Evolutionary conservation across 2,797 vertebrate genomes (phyloP).

Genomic region (Epinephelus malabaricus): DNA sequence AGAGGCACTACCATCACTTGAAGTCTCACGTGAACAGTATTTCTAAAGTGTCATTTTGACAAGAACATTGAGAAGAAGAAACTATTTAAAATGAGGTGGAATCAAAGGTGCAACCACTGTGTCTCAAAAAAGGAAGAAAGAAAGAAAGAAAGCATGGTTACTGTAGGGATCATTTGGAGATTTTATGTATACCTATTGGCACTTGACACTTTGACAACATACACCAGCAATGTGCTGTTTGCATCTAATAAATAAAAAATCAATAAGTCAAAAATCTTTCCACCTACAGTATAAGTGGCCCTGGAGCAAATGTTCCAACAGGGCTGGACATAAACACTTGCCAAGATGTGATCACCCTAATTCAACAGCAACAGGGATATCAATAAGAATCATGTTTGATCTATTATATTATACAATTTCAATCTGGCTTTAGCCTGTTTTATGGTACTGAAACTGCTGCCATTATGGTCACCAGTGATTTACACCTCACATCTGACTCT

Average conservation of each 20-base stretch:
- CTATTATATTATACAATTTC: no score
- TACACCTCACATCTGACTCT: background rate
- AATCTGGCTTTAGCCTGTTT: background rate
- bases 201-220: background rate
- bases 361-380: background rate
- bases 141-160: background rate
- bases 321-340: background rate
- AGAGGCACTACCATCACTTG: no score
- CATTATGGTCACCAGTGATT: background rate
- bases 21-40: background rate
- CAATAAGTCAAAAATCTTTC: background rate
- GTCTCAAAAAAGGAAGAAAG: background rate
- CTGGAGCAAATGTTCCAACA: background rate
- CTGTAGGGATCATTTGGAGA: background rate
- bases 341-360: background rate
- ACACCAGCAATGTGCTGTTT: background rate
- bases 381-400: no score
- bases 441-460: background rate
- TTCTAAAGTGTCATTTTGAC: background rate
- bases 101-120: background rate
- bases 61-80: background rate
- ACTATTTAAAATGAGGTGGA: background rate
- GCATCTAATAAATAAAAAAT: no score
- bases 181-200: background rate
- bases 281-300: background rate